Conservation (phyloP, 2,113 vertebrate genomes). For the Stercorarius parasiticus region DNA sequence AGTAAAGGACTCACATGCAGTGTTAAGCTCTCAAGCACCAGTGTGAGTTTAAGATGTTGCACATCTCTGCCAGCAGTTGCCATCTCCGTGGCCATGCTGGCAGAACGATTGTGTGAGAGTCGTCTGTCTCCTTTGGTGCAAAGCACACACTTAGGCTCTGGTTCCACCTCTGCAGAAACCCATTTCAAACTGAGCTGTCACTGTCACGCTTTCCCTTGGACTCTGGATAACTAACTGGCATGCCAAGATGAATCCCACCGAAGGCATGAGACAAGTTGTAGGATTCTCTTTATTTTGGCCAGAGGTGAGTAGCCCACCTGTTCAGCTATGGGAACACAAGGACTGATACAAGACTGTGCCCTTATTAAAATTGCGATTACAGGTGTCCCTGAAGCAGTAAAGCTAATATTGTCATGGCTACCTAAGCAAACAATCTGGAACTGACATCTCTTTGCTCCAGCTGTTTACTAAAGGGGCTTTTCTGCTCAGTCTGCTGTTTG, state of each 20-base stretch:
- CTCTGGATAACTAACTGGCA: neutral
- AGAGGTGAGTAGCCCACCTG: neutral
- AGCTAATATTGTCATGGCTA: neutral
- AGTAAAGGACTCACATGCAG: neutral
- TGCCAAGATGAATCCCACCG: neutral
- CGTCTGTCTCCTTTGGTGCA: fast-evolving
- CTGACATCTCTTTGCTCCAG: neutral
- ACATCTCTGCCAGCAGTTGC: neutral
- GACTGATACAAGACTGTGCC: neutral
- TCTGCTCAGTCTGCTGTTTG: neutral
- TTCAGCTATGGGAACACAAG: neutral
- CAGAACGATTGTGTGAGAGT: neutral
- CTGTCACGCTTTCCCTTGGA: neutral
- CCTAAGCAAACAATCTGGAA: neutral
- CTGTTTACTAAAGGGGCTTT: neutral
- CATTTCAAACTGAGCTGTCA: neutral
- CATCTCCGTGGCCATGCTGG: neutral
- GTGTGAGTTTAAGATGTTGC: neutral
- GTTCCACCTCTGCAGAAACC: neutral
- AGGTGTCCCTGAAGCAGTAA: neutral
- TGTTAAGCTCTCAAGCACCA: neutral
- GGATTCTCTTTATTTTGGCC: neutral
- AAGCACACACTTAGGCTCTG: fast-evolving
- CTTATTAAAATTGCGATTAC: neutral
- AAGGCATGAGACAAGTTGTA: neutral